Evolutionary conservation across 2,113 vertebrate genomes (phyloP).

Genomic region (Toxotes jaculatrix): DNA sequence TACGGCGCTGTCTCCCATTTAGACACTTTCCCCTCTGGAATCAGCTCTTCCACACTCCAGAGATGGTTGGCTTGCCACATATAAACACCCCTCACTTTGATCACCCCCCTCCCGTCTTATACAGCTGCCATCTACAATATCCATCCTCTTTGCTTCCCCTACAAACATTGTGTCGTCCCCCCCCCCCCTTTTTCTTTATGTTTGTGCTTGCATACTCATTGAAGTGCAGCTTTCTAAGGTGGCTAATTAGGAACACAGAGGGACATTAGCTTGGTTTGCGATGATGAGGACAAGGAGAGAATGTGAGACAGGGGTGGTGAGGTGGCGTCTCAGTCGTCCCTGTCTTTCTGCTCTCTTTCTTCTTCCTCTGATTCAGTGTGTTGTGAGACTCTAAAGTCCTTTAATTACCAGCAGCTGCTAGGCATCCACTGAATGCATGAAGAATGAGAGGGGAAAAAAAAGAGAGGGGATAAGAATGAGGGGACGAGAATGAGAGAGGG

Average conservation of each 20-base stretch:
- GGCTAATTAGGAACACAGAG: conserved; percentile 80
- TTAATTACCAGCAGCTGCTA: conserved; percentile 85
- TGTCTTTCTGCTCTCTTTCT: conserved; percentile 51
- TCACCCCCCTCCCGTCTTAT: conserved; percentile 61
- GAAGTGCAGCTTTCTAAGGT: conserved; percentile 60
- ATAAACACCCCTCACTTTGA: conserved; percentile 76
- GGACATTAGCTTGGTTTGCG: conserved; percentile 72
- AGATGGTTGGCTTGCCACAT: conserved; percentile 69
- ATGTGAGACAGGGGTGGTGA: conserved; percentile 23
- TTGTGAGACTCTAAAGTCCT: conserved; percentile 75
- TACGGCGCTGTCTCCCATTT: conserved; percentile 46
- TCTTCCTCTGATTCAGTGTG: conserved; percentile 64
- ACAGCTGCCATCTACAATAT: conserved; percentile 74
- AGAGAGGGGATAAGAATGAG: conserved; percentile 48
- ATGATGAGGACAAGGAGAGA: conserved; percentile 55
- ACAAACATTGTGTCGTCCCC: conserved; percentile 16
- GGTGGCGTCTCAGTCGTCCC: conserved; percentile 55
- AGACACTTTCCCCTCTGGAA: conserved; percentile 69
- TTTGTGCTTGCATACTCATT: conserved; percentile 42
- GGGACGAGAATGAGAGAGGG: conserved; percentile 49
- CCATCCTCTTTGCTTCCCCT: conserved; percentile 55
- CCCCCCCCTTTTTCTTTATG: conserved; percentile 29
- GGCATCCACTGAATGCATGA: conserved; percentile 68
- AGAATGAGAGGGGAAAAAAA: conserved; percentile 54
- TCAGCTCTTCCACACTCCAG: conserved; percentile 64